Evolutionary conservation across 2,888 invertebrate genomes (phyloP).

Genomic region (Hylaea fasciaria): DNA sequence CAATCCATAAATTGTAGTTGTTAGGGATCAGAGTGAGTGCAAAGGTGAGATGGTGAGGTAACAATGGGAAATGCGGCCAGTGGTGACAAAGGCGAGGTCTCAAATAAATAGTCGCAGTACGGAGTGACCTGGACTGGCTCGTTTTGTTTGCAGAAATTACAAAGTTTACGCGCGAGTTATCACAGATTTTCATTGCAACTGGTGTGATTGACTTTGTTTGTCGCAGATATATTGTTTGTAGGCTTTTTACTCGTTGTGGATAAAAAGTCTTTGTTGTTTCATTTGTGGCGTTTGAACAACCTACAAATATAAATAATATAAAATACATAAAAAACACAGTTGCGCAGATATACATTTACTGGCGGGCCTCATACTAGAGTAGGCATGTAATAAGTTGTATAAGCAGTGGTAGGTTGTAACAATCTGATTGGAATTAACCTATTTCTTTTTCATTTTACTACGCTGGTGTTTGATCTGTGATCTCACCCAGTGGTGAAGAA

Average conservation of each 20-base stretch:
- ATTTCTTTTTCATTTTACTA: too few species aligned
- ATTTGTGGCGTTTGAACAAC: too few species aligned
- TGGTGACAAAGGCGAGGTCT: conserved; percentile 43
- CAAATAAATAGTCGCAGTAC: conserved; percentile 43
- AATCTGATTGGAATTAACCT: too few species aligned
- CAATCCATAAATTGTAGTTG: conserved; percentile 30
- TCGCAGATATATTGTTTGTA: neutral
- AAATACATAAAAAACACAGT: too few species aligned
- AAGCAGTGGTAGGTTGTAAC: too few species aligned
- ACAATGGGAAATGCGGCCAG: conserved; percentile 41
- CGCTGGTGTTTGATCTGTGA: too few species aligned
- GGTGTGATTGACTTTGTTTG: conserved; percentile 19
- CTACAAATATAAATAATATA: too few species aligned
- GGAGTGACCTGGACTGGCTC: conserved; percentile 36
- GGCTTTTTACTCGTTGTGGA: neutral
- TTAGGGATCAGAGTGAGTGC: conserved; percentile 20
- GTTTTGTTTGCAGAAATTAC: conserved; percentile 44
- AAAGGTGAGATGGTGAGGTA: conserved; percentile 28
- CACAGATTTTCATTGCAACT: conserved; percentile 34
- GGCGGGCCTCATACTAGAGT: too few species aligned
- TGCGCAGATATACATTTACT: too few species aligned
- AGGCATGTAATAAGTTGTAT: too few species aligned
- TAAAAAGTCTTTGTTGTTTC: too few species aligned
- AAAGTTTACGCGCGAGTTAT: conserved; percentile 35
- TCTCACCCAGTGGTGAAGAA: too few species aligned